A percentile compares a stretch with the other conserved stretches of the same genome.
These are phyloP conservation scores for Microtus obscurus DNA, from an alignment of 2,797 vertebrate genomes.

Conservation along the genomic window DNA sequence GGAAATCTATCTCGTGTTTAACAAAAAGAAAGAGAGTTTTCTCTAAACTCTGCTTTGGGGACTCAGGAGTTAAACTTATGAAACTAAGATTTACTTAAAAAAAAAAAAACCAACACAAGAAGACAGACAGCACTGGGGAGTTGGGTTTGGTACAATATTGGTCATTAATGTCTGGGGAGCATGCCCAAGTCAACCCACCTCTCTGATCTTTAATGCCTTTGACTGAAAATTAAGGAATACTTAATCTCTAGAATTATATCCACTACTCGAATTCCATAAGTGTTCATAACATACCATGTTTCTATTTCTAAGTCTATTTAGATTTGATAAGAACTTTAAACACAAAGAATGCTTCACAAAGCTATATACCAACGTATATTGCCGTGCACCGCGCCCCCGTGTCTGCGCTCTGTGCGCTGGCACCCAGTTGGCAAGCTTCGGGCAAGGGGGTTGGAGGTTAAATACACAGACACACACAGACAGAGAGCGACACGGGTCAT, in stretches of 20 bases:
- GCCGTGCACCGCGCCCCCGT: too few species aligned
- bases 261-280: background rate
- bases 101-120: background rate
- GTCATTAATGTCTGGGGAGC: background rate
- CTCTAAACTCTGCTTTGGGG: constrained; percentile 12
- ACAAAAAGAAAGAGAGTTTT: background rate
- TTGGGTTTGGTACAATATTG: background rate
- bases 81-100: background rate
- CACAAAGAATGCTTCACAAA: background rate
- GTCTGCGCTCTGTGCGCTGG: too few species aligned
- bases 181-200: background rate
- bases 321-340: constrained; percentile 26
- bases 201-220: background rate
- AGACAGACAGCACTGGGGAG: background rate
- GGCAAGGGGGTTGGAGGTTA: too few species aligned
- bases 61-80: constrained; percentile 42
- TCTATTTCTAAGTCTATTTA: constrained; percentile 25
- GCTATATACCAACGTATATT: background rate
- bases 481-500: too few species aligned
- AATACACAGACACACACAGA: too few species aligned
- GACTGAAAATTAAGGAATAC: background rate
- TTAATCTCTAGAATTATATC: constrained; percentile 1
- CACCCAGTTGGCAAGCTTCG: too few species aligned
- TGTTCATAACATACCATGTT: rapidly evolving
- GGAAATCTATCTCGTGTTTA: constrained; percentile 9